Evolutionary conservation across 2,113 vertebrate species (phyloP), one percentile per base, ranked within the genome.

Genomic region (Camelus bactrianus): DNA sequence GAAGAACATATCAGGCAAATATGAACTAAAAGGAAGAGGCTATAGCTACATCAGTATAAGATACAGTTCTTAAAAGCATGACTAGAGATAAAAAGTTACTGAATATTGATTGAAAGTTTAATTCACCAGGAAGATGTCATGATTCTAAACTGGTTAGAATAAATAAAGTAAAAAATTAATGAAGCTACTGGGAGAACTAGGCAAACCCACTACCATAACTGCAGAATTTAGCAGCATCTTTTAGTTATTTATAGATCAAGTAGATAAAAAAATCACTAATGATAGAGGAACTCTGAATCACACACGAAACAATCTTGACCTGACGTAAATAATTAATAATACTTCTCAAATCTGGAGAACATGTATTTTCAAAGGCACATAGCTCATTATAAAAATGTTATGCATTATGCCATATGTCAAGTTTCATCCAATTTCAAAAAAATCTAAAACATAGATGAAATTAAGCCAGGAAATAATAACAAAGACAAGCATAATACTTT

Each of bases 31-130:
- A 64, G 38, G 70, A 35, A 82, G 22, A 77, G 46, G 16, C 26
- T 88, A 0, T 38, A n/a, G 42, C 1, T 80, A 12, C 2, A 48
- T 46, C n/a, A 84, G n/a, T 82, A 50, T 32, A 56, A 62, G 19
- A 83, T 62, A 91, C 65, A 94, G 76, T 69, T 72, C 94, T 91
- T 73, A 73, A 69, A 84, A 84, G 12, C 50, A 79, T 80, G 88
- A n/a, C 30, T 72, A n/a, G n/a, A 93, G 70, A 67, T 82, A 67
- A 92, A 65, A 46, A 56, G 6, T 24, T 35, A 86, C 9, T 77
- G 0, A 67, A 38, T 42, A 90, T 86, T 82, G 38, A 76, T 76
- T 81, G 50, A 82, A 89, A 72, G 60, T 76, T n/a, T 26, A 92
- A 26, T 77, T 89, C 2, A 60, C 19, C 1, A 86, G n/a, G n/a